Percentiles rank a stretch among this genome's conserved stretches.
Conservation (phyloP, 1,140 invertebrate species). For the Whitmania pigra region DNA sequence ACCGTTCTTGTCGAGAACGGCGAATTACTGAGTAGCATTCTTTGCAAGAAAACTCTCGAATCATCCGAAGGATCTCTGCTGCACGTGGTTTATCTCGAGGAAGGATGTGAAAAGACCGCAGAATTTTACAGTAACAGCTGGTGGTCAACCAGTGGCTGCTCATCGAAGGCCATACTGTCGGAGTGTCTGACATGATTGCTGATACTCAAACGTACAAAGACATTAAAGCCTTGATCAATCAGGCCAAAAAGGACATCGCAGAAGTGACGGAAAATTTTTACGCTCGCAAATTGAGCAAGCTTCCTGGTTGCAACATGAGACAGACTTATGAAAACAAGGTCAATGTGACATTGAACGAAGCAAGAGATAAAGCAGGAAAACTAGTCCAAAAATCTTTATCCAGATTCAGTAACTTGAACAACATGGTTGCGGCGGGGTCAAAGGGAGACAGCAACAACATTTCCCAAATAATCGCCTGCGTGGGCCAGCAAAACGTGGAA, state of each 20-base stretch:
- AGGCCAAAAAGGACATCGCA: conserved; percentile 98
- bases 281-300: conserved; percentile 96
- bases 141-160: conserved; percentile 98
- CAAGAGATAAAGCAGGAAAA: conserved; percentile 98
- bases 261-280: conserved; percentile 99
- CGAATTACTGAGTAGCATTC: conserved; percentile 75
- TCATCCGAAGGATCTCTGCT: conserved; percentile 87
- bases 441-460: conserved; percentile 99
- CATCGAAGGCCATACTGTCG: conserved; percentile 90
- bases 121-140: conserved; percentile 95
- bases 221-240: conserved; percentile 94
- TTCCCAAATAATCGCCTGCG: conserved; percentile 99
- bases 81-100: conserved; percentile 92
- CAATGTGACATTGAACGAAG: conserved; percentile 88
- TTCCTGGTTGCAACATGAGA: conserved; percentile 90
- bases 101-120: conserved; percentile 92
- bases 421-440: conserved; percentile 98
- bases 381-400: conserved; percentile 97
- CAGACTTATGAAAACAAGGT: conserved; percentile 68
- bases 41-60: conserved; percentile 95
- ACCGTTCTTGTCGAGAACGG: conserved; percentile 94
- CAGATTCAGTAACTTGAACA: conserved; percentile 97
- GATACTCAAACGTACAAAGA: conserved; percentile 95
- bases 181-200: conserved; percentile 98
- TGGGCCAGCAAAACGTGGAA: conserved; percentile 99